Base-by-base conservation (phyloP, 2,888 invertebrate species). In the Clanis bilineata region DNA sequence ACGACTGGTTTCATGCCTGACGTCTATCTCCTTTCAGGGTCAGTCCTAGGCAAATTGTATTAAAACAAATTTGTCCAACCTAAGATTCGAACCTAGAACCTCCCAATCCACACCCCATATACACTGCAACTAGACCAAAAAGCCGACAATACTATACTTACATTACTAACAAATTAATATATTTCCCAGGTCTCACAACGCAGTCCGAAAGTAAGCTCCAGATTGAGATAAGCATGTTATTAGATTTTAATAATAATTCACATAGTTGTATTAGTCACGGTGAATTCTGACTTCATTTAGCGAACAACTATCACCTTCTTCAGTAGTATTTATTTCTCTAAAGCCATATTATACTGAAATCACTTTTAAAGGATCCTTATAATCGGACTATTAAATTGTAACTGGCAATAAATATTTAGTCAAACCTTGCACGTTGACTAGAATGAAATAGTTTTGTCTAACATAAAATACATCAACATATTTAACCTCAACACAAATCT, bases 181-280 rank as follows among this genome's bases (percentile, higher is more conserved):
- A 84, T 89, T 90, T 78, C 90, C 85, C 91, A 92, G 91, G 91
- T 91, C 91, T 92, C 83, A 91, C 91, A 77, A 82, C 76, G 85
- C 81, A 88, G 89, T 89, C 91, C 77, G 91, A 92, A 88, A 92
- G 91, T 92, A 92, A 92, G 91, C 82, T 73, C 77, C 70, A 74
- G 63, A 74, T 70, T 65, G 66, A 78, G 80, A 69, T 82, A 76
- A 83, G 90, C 90, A 90, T 90, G 90, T 75, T 70, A 1, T 41
- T 73, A 70, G 65, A 70, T 62, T 75, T 71, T 36, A 44, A 55
- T 23, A 9, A n/a, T 10, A 36, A 21, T 41, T 41, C 10, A 43
- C n/a, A 23, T 39, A 57, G 43, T 41, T 43, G 18, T 28, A 18
- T 57, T 18, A 18, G 28, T 51, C 28, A 51, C 32, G 15, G 18